Evolutionary conservation across 2,113 vertebrate species (phyloP).

Genomic region (Anoplopoma fimbria): DNA sequence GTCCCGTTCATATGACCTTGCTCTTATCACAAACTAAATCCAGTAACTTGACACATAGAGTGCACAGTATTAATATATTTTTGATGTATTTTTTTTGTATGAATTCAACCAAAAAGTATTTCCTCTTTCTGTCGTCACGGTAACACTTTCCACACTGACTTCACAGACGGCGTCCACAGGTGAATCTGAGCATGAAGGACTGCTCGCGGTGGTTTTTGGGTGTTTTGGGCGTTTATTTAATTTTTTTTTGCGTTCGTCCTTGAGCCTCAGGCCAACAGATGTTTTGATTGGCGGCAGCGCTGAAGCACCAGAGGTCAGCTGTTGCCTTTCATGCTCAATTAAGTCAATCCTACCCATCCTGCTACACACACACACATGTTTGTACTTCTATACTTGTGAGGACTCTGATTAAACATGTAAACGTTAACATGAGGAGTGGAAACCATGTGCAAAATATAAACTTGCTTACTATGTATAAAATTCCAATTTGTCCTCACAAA

Average conservation of each 20-base stretch:
- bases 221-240: background rate
- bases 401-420: background rate
- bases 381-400: background rate
- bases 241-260: background rate
- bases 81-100: too few species aligned
- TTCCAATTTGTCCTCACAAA: too few species aligned
- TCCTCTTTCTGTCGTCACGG: too few species aligned
- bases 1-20: too few species aligned
- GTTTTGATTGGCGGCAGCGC: conserved; percentile 59
- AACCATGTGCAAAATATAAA: background rate
- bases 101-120: too few species aligned
- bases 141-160: too few species aligned
- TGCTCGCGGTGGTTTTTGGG: background rate
- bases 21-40: too few species aligned
- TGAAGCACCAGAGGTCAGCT: conserved; percentile 60
- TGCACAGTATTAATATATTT: too few species aligned
- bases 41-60: too few species aligned
- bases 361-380: background rate
- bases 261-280: conserved; percentile 45
- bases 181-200: conserved; percentile 39
- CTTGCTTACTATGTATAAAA: background rate
- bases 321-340: conserved; percentile 70
- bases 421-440: background rate
- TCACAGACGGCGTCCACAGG: conserved; percentile 8
- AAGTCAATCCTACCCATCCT: conserved; percentile 24